A percentile compares a stretch with the other conserved stretches of the same genome.
These are phyloP conservation scores for Panurus biarmicus DNA, from an alignment of 2,113 vertebrate genomes.

Conservation along the genomic window DNA sequence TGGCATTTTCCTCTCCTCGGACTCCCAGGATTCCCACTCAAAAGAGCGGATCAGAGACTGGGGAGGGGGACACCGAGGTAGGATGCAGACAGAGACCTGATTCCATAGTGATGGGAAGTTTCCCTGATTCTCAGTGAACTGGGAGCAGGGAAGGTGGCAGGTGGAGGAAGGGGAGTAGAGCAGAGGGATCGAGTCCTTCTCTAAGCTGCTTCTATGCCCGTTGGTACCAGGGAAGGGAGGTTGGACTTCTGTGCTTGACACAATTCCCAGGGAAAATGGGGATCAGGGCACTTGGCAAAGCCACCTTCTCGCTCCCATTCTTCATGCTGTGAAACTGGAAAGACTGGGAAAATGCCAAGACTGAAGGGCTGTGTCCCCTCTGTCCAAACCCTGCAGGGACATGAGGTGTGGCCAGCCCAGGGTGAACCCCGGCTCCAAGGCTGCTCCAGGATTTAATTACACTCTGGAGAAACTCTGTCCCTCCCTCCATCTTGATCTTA, in stretches of 20 bases:
- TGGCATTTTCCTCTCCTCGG: rapidly evolving
- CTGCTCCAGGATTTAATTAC: neutral
- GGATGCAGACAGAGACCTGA: neutral
- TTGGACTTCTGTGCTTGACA: neutral
- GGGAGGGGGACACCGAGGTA: neutral
- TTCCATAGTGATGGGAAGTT: neutral
- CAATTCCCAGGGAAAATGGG: neutral
- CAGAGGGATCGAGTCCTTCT: neutral
- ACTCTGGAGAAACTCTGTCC: neutral
- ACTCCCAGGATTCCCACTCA: neutral
- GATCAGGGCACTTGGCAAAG: rapidly evolving
- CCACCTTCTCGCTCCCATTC: neutral
- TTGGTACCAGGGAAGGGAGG: rapidly evolving
- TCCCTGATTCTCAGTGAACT: neutral
- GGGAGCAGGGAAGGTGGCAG: neutral
- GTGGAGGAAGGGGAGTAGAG: neutral
- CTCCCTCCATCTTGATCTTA: neutral
- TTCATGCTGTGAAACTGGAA: neutral
- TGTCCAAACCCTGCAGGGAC: neutral
- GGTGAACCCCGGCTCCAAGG: neutral
- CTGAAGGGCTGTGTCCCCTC: rapidly evolving
- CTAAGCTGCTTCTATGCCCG: rapidly evolving
- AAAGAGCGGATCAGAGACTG: neutral
- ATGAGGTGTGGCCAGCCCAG: neutral
- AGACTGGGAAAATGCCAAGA: neutral